These are phyloP conservation scores for Hypomesus transpacificus DNA, from an alignment of 2,113 vertebrate species.

Conservation along the genomic window DNA sequence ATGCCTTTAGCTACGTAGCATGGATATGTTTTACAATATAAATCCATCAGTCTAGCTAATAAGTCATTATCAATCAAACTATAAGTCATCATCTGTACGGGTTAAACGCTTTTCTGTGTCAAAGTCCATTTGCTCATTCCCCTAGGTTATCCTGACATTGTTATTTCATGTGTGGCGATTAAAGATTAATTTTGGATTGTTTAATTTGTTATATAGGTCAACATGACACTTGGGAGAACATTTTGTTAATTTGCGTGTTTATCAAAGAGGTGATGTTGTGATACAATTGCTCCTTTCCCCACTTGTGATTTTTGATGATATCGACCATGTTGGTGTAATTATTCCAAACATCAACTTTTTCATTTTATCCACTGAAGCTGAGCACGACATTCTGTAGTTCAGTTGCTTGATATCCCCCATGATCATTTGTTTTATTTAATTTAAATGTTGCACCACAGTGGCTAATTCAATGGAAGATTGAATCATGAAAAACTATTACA, in stretches of 20 bases:
- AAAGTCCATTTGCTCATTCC: conserved; percentile 7
- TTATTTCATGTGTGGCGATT: conserved; percentile 35
- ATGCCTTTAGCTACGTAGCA: too few relatives aligned
- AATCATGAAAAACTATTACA: too few relatives aligned
- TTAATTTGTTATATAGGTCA: conserved; percentile 36
- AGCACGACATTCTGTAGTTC: conserved; percentile 58
- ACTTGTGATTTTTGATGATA: conserved; percentile 32
- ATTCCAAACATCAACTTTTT: conserved; percentile 52
- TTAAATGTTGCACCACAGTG: conserved; percentile 69
- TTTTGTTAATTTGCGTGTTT: conserved; percentile 29
- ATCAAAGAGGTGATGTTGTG: conserved; percentile 30
- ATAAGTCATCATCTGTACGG: too few relatives aligned
- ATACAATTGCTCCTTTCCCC: conserved; percentile 6
- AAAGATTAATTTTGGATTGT: conserved; percentile 42
- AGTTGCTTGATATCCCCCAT: conserved; percentile 60
- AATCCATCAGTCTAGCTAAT: too few relatives aligned
- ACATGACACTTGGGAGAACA: conserved; percentile 29
- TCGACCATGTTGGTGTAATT: conserved; percentile 51
- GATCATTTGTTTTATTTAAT: conserved; percentile 74
- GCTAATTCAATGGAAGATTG: conserved; percentile 60
- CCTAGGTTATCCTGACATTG: conserved; percentile 28
- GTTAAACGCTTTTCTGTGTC: too few relatives aligned
- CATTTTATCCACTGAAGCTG: conserved; percentile 55
- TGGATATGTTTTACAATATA: too few relatives aligned
- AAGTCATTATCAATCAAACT: too few relatives aligned